These are phyloP conservation scores for Teleiodes luculella DNA, from an alignment of 2,888 invertebrate genomes.

Conservation along the genomic window DNA sequence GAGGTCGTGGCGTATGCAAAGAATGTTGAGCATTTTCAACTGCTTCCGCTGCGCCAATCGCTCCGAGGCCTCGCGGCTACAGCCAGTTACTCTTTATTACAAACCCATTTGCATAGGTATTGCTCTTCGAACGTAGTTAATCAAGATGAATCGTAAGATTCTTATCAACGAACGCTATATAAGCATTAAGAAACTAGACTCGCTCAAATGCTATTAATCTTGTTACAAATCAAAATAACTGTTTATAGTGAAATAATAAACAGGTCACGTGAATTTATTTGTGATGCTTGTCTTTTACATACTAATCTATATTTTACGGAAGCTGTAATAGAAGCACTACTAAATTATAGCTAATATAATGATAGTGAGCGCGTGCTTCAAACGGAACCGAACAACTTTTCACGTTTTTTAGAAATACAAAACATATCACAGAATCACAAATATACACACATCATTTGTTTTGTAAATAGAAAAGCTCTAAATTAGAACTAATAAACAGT, in stretches of 20 bases:
- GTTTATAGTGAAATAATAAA: neutral
- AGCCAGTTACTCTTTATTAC: conserved; percentile 1
- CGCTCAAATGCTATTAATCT: conserved; percentile 16
- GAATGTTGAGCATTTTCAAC: conserved; percentile 40
- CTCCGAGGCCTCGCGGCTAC: conserved; percentile 19
- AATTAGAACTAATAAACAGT: too few relatives aligned
- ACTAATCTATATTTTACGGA: too few relatives aligned
- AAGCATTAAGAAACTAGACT: conserved; percentile 14
- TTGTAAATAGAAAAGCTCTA: too few relatives aligned
- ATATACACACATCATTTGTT: too few relatives aligned
- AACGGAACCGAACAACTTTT: too few relatives aligned
- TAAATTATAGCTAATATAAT: too few relatives aligned
- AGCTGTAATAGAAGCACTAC: too few relatives aligned
- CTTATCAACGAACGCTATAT: conserved; percentile 17
- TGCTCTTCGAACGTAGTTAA: conserved; percentile 7
- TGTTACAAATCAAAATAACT: neutral
- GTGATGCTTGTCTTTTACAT: too few relatives aligned
- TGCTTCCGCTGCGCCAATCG: conserved; percentile 37
- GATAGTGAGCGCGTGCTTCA: too few relatives aligned
- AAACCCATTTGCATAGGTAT: conserved; percentile 13
- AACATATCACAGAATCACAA: too few relatives aligned
- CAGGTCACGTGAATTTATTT: too few relatives aligned
- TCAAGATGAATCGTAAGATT: conserved; percentile 17
- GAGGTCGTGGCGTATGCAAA: conserved; percentile 25
- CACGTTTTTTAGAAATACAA: too few relatives aligned